phyloP scores from a whole-genome alignment of 1,140 invertebrate species.

The Holotrichia oblita region DNA sequence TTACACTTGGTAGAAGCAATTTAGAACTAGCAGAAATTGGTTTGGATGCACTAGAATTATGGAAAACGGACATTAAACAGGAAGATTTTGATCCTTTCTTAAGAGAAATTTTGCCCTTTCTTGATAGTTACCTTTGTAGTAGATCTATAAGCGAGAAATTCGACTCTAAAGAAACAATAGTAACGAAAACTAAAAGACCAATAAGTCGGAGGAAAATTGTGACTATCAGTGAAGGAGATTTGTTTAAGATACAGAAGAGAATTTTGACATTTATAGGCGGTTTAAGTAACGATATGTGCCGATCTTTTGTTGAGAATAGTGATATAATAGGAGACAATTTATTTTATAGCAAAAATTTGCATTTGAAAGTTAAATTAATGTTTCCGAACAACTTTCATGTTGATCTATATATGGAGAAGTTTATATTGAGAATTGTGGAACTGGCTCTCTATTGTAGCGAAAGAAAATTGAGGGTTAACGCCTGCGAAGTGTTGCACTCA shows the following conservation, averaged over 20 bases:
- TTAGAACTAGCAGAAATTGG: slow-evolving; percentile 68
- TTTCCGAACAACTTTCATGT: slow-evolving; percentile 67
- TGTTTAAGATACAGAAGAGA: slow-evolving; percentile 56
- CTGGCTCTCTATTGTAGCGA: slow-evolving; percentile 71
- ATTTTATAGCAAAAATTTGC: slow-evolving; percentile 65
- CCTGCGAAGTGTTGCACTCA: slow-evolving; percentile 76
- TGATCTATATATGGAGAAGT: slow-evolving; percentile 71
- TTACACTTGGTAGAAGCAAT: slow-evolving; percentile 69
- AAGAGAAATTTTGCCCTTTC: slow-evolving; percentile 61
- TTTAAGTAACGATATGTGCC: slow-evolving; percentile 63
- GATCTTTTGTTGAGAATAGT: slow-evolving; percentile 57
- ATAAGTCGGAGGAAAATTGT: slow-evolving; percentile 55
- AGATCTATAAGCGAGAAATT: slow-evolving; percentile 57
- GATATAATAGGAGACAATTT: slow-evolving; percentile 59
- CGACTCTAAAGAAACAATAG: slow-evolving; percentile 44
- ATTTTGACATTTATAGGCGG: slow-evolving; percentile 57
- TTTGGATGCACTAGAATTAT: slow-evolving; percentile 68
- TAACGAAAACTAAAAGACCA: slow-evolving; percentile 46
- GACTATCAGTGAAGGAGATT: slow-evolving; percentile 54
- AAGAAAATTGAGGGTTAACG: slow-evolving; percentile 71
- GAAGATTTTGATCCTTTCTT: slow-evolving; percentile 60
- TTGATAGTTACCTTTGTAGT: slow-evolving; percentile 66
- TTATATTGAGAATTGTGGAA: slow-evolving; percentile 71
- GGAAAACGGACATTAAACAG: slow-evolving; percentile 60
- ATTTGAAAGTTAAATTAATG: slow-evolving; percentile 67